Conservation (phyloP, 2,888 invertebrate species). For the Schrankia costaestrigalis region DNA sequence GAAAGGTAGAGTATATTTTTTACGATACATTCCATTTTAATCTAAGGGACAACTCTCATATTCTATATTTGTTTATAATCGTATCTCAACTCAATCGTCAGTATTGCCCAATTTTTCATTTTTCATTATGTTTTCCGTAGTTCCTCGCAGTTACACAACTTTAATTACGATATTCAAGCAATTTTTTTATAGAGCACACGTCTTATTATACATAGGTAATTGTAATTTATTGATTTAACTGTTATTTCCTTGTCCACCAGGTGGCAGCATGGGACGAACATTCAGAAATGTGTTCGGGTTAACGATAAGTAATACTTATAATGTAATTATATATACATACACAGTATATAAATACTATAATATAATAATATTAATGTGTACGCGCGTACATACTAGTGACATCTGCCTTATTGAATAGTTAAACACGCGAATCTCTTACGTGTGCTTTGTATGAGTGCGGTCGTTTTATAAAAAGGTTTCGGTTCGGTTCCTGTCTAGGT, state of each 20-base stretch:
- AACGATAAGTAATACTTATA: conserved; percentile 16
- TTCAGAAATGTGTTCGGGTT: conserved; percentile 91
- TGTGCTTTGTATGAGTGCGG: conserved; percentile 2
- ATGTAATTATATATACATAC: conserved; percentile 28
- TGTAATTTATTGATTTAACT: neutral
- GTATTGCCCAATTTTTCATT: no score
- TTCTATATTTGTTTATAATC: no score
- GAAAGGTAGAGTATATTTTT: no score
- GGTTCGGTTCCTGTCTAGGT: neutral
- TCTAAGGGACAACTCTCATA: no score
- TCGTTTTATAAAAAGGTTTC: neutral
- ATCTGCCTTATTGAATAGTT: conserved; percentile 29
- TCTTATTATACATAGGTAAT: no score
- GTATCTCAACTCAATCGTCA: no score
- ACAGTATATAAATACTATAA: conserved; percentile 12
- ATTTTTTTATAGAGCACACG: no score
- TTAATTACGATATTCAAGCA: no score
- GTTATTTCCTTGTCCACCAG: conserved; percentile 71
- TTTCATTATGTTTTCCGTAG: no score
- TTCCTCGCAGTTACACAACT: no score
- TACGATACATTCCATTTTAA: no score
- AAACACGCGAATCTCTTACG: conserved; percentile 2
- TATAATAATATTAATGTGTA: no score
- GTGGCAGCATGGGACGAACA: conserved; percentile 93
- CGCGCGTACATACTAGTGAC: conserved; percentile 12